phyloP scores from a whole-genome alignment of 2,888 invertebrate genomes.

The Mesorhabditis spiculigera region DNA sequence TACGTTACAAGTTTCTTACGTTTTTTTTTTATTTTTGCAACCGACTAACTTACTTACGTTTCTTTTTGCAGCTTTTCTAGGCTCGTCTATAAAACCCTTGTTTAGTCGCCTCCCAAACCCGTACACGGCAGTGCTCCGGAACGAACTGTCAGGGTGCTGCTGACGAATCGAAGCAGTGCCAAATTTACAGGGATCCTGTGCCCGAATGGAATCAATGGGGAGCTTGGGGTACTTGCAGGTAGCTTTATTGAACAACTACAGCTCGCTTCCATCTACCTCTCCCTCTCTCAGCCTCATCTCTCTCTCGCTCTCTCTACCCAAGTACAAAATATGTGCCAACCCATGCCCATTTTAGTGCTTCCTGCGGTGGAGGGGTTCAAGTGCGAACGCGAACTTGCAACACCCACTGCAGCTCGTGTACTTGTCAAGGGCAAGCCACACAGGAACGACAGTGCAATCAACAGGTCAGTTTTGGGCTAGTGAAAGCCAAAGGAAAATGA shows the following conservation, averaged over 20 bases:
- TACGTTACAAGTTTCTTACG: no score
- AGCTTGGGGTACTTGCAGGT: not conserved
- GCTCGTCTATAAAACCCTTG: no score
- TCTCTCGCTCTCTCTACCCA: no score
- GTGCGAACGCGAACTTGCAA: conserved; percentile 35
- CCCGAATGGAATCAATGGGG: not conserved
- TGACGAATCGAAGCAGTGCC: conserved; percentile 6
- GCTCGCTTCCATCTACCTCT: not conserved
- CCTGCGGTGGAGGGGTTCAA: conserved; percentile 34
- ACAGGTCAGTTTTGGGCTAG: conserved; percentile 11
- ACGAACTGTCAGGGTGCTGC: not conserved
- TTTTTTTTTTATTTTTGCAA: no score
- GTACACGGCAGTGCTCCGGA: not conserved
- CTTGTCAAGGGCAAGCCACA: conserved; percentile 27
- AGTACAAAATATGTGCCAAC: no score
- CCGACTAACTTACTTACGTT: no score
- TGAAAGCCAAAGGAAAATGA: no score
- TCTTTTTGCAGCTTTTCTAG: no score
- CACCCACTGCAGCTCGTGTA: conserved; percentile 32
- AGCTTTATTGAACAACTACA: not conserved
- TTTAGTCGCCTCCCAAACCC: not conserved
- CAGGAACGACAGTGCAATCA: conserved; percentile 34
- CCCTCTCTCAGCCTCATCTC: no score
- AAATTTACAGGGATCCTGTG: not conserved
- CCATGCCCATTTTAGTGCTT: conserved; percentile 20